Percentiles rank a stretch among this genome's conserved stretches.
Evolutionary conservation across 2,113 vertebrate species (phyloP).

Genomic region (Pterophyllum scalare): DNA sequence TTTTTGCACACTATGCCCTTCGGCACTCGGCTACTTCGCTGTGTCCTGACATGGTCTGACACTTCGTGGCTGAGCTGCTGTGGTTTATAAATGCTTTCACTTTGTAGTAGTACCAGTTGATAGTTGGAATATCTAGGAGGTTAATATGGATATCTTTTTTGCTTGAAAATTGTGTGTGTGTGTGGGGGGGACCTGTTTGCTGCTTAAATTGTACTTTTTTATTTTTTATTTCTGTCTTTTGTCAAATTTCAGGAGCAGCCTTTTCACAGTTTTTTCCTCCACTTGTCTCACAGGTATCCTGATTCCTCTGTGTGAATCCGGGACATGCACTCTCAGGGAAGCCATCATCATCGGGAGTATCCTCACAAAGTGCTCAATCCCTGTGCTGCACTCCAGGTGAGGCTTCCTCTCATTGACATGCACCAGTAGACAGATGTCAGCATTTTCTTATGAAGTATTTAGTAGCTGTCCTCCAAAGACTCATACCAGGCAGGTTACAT

Average conservation of each 20-base stretch:
- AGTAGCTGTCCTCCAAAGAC: neutral
- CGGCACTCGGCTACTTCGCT: too few species aligned
- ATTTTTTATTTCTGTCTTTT: neutral
- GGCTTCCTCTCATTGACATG: neutral
- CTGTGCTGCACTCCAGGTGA: conserved; percentile 96
- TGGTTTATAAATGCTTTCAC: too few species aligned
- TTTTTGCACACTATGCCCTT: too few species aligned
- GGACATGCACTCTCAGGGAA: conserved; percentile 94
- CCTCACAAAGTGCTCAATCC: conserved; percentile 94
- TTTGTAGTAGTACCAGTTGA: too few species aligned
- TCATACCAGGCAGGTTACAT: neutral
- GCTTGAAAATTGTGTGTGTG: too few species aligned
- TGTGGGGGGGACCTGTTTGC: neutral
- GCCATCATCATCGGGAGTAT: conserved; percentile 97
- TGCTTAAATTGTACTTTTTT: too few species aligned
- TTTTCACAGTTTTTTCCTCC: neutral
- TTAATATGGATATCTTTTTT: too few species aligned
- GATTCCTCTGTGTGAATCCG: conserved; percentile 94
- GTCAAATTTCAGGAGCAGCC: neutral
- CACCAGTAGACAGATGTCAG: neutral
- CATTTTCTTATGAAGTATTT: neutral
- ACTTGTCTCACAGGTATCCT: conserved; percentile 86
- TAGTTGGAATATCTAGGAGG: too few species aligned
- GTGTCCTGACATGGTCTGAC: too few species aligned
- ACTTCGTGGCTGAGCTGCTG: too few species aligned